Evolutionary conservation across 2,113 vertebrate genomes (phyloP).

Genomic region (Xiphophorus hellerii): DNA sequence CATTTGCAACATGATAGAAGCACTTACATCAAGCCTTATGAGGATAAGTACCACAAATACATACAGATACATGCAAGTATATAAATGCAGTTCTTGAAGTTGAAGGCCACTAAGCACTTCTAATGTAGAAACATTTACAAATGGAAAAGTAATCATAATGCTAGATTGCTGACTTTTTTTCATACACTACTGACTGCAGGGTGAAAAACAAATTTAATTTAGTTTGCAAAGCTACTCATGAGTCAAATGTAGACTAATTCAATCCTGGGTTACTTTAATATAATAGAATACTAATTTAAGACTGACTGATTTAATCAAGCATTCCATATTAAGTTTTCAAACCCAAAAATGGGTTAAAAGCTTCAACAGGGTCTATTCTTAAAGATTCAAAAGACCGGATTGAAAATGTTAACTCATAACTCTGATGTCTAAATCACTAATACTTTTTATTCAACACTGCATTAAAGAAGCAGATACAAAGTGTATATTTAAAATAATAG

Average conservation of each 20-base stretch:
- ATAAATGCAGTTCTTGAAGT: conserved; percentile 12
- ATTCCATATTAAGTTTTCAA: too few relatives aligned
- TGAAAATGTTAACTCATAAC: too few relatives aligned
- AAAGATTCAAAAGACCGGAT: not conserved
- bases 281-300: too few relatives aligned
- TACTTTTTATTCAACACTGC: not conserved
- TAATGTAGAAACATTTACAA: not conserved
- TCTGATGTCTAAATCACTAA: not conserved
- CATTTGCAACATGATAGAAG: conserved; percentile 9
- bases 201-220: too few relatives aligned
- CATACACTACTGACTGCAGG: not conserved
- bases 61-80: conserved; percentile 7
- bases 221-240: too few relatives aligned
- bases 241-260: too few relatives aligned
- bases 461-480: not conserved
- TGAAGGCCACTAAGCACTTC: conserved; percentile 2
- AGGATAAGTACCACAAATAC: too few relatives aligned
- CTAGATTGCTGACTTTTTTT: not conserved
- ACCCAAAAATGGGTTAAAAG: not conserved
- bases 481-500: not conserved
- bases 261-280: too few relatives aligned
- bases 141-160: not conserved
- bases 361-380: not conserved
- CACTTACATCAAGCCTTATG: conserved; percentile 24
- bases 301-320: too few relatives aligned